Percentiles rank a stretch among this genome's conserved stretches.
Evolutionary conservation across 2,797 vertebrate species (phyloP).

Genomic region (Acrocephalus scirpaceus): DNA sequence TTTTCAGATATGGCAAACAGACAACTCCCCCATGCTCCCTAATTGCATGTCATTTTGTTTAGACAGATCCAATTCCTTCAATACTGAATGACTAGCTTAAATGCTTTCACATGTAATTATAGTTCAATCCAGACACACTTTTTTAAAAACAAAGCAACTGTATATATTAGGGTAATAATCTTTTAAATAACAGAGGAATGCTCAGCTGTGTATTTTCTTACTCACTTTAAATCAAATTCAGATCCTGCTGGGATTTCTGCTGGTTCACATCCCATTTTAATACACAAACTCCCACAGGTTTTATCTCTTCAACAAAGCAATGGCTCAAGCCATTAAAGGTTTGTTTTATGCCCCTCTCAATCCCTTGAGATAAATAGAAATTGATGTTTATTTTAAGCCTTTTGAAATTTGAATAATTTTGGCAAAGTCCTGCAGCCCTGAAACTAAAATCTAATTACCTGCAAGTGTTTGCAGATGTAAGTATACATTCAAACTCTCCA

Average conservation of each 20-base stretch:
- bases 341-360: slow-evolving; percentile 44
- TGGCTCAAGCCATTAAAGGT: slow-evolving; percentile 43
- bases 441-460: slow-evolving; percentile 68
- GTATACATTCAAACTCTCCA: slow-evolving; percentile 31
- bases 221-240: slow-evolving; percentile 29
- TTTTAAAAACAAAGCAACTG: slow-evolving; percentile 31
- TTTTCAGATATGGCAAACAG: slow-evolving; percentile 57
- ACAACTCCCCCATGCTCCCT: not conserved
- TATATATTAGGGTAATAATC: not conserved
- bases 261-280: slow-evolving; percentile 45
- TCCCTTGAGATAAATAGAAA: slow-evolving; percentile 46
- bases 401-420: slow-evolving; percentile 64
- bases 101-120: slow-evolving; percentile 9
- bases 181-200: not conserved
- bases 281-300: slow-evolving; percentile 48
- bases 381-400: slow-evolving; percentile 60
- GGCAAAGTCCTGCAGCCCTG: slow-evolving; percentile 32
- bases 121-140: not conserved
- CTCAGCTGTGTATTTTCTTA: slow-evolving; percentile 16
- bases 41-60: slow-evolving; percentile 52
- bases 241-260: slow-evolving; percentile 18
- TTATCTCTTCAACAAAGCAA: slow-evolving; percentile 61
- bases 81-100: slow-evolving; percentile 1
- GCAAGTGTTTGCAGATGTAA: slow-evolving; percentile 37
- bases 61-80: slow-evolving; percentile 15